Evolutionary conservation across 2,888 invertebrate species (phyloP), one percentile per base, ranked within the genome.

Genomic region (Sesia apiformis): DNA sequence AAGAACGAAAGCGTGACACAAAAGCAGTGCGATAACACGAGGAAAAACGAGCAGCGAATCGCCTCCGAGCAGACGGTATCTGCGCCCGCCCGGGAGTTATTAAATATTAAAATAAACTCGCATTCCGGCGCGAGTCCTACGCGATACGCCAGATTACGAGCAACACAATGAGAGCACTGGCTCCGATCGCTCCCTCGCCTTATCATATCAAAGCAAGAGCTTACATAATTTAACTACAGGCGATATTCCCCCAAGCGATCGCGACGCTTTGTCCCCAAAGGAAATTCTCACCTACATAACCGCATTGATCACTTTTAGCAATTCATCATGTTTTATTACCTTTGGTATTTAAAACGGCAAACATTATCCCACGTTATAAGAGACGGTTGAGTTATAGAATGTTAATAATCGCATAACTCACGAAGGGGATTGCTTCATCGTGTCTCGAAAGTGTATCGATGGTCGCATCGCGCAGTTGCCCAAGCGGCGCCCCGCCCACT

Each of bases 101-200:
- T 88, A 89, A 89, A 89, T 88, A 88, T 89, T 87, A 89, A 88
- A 88, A 88, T 87, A 87, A 86, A 84, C 86, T 84, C 76, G 85
- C 86, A 87, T 87, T 84, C 86, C 85, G 76, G 80, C 84, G 83
- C 85, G 84, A 85, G 83, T 84, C 78, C 78, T 78, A 75, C 77
- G 83, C 82, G 87, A 88, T 88, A 85, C 80, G 77, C 78, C 78
- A 85, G 86, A 88, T 86, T 85, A 81, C 76, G 67, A 72, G 74
- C 74, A 82, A 78, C 84, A 89, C 87, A 89, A 89, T 88, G 83
- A 87, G 81, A 82, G 76, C 79, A 77, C 73, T 65, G 74, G 69
- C 76, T 72, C 68, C 77, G 75, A 83, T 83, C 81, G 81, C 74
- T 76, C 78, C 77, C 74, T 72, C 67, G 76, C 70, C 81, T 86